Percentiles rank a stretch among this genome's conserved stretches.
phyloP scores from a whole-genome alignment of 2,888 invertebrate genomes.

The Anthophora plumipes region DNA sequence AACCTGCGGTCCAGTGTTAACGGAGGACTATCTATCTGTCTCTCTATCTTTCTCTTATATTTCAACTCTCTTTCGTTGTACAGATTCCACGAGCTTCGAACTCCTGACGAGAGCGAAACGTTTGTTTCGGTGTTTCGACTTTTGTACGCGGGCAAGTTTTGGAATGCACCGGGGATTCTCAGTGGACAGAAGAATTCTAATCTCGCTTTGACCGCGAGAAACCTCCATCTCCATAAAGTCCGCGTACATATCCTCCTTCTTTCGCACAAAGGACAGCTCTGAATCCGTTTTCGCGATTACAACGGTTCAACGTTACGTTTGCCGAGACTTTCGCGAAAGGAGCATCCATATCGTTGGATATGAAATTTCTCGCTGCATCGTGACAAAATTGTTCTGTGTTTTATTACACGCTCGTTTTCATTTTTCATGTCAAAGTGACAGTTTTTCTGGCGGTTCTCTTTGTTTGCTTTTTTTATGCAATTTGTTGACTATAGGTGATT shows the following conservation, averaged over 20 bases:
- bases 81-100: constrained; percentile 3
- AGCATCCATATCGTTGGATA: neutral
- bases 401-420: too few species aligned
- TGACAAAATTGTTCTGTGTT: too few species aligned
- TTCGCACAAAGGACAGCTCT: neutral
- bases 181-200: constrained; percentile 31
- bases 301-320: constrained; percentile 8
- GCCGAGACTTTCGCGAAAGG: neutral
- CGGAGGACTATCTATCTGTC: neutral
- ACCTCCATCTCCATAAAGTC: neutral
- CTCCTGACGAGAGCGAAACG: neutral
- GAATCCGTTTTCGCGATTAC: constrained; percentile 13
- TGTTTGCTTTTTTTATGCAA: too few species aligned
- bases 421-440: too few species aligned
- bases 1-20: constrained; percentile 29
- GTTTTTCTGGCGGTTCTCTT: too few species aligned
- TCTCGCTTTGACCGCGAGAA: constrained; percentile 15
- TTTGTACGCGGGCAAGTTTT: constrained; percentile 3
- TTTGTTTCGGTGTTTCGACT: constrained; percentile 5
- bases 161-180: constrained; percentile 16
- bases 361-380: too few species aligned
- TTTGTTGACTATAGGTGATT: too few species aligned
- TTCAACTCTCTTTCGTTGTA: constrained; percentile 7
- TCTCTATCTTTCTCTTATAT: neutral
- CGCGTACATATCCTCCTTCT: neutral